These are phyloP conservation scores for Dicycla oo DNA, from an alignment of 2,888 invertebrate species.

Conservation along the genomic window DNA sequence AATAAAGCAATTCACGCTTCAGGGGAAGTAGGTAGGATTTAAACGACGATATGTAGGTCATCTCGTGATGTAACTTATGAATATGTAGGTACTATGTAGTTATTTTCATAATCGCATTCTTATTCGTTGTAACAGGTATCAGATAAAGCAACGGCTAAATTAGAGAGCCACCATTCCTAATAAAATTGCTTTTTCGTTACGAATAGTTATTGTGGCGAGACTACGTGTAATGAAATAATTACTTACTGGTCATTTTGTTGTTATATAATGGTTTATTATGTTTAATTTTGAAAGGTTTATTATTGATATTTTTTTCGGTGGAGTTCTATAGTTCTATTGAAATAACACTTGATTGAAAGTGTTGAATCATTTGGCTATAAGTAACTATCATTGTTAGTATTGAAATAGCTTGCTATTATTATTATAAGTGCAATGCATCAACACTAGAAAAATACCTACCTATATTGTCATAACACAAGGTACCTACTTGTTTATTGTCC, in stretches of 20 bases:
- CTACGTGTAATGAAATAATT: constrained; percentile 56
- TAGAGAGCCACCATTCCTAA: constrained; percentile 58
- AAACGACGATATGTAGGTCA: constrained; percentile 78
- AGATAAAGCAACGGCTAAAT: constrained; percentile 71
- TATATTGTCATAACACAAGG: too few relatives aligned
- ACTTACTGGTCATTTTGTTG: constrained; percentile 28
- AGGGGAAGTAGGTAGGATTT: constrained; percentile 73
- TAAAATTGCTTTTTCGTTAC: constrained; percentile 68
- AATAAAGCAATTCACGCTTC: constrained; percentile 79
- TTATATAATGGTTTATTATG: constrained; percentile 29
- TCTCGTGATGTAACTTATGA: constrained; percentile 80
- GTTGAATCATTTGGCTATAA: constrained; percentile 5
- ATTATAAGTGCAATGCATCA: too few relatives aligned
- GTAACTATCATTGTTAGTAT: not conserved
- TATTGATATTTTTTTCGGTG: not conserved
- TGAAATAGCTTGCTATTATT: too few relatives aligned
- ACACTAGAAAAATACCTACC: too few relatives aligned
- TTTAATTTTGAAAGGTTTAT: constrained; percentile 35
- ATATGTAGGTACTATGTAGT: constrained; percentile 73
- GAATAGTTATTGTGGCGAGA: constrained; percentile 62
- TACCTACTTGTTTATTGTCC: too few relatives aligned
- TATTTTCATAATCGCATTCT: constrained; percentile 82
- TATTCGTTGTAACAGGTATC: constrained; percentile 73
- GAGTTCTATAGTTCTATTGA: constrained; percentile 17
- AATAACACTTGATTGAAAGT: constrained; percentile 7